Base-by-base conservation (phyloP, 2,797 vertebrate species). In the Tapirus indicus region DNA sequence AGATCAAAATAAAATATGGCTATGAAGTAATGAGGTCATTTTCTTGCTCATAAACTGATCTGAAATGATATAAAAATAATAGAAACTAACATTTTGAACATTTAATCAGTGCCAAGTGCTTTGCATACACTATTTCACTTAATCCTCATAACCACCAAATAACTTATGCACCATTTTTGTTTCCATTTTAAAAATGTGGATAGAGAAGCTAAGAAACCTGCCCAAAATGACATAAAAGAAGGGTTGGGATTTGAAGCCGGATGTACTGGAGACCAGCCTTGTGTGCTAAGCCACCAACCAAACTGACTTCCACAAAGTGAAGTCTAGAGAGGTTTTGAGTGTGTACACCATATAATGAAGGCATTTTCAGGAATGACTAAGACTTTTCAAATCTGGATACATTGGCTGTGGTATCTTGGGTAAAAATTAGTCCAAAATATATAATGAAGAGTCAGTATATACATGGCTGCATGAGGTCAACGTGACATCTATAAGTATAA, bases 1-100 rank as follows among this genome's bases (percentile, higher is more conserved):
- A 90, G 25, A 77, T 12, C 20, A 47, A 72, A 94, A 72, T 75
- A 84, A 92, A 90, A 68, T 66, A 90, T 9, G 9, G 7, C 27
- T 85, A 71, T 80, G 44, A 84, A 82, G 54, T 66, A 77, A 77
- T 78, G 88, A 92, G 54, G 29, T 80, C 41, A 92, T 17, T 75
- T 87, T 96, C 72, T 80, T 93, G 69, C 16, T 84, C 72, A 93
- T 84, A 38, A 88, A 60, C 32, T 92, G n/a, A 62, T 49, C 38
- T 86, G 18, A 21, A 88, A 78, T 64, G 25, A 88, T 87, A n/a
- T 80, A 64, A 71, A 72, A 69, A 64, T 71, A 82, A 68, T n/a
- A 69, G 27, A 10, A 78, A 64, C 47, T 68, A 66, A 80, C 7
- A 83, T 75, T 93, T 69, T 86, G 23, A 86, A 20, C 23, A 78